Conservation (phyloP, 2,797 vertebrate genomes). For the Tapirus indicus region DNA sequence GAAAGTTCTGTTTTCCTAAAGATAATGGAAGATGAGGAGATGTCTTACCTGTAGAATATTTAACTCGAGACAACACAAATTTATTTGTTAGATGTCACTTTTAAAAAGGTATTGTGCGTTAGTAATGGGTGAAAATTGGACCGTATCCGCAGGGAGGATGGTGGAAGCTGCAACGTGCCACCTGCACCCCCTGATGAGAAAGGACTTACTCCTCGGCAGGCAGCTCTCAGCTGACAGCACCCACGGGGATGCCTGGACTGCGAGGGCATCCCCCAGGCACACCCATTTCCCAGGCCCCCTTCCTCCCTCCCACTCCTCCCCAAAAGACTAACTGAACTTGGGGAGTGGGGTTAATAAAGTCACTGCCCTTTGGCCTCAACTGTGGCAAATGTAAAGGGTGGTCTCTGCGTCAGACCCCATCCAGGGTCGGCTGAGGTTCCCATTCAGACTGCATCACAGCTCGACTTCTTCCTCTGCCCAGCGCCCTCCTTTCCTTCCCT, state of each 20-base stretch:
- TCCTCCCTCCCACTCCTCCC: neutral
- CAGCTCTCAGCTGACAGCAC: neutral
- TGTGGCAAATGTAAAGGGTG: neutral
- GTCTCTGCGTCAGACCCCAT: no score
- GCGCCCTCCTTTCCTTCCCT: no score
- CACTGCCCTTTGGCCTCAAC: neutral
- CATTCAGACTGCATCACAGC: rapidly evolving
- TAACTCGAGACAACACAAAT: neutral
- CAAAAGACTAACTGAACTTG: neutral
- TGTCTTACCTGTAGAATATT: neutral
- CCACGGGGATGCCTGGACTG: neutral
- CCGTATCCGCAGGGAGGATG: neutral
- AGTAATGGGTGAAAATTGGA: neutral
- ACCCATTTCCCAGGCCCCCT: neutral
- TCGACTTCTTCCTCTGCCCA: neutral
- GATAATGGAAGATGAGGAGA: neutral
- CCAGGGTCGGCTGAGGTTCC: neutral
- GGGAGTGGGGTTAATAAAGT: neutral
- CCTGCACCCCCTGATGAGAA: no score
- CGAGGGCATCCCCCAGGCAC: neutral
- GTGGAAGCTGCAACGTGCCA: no score
- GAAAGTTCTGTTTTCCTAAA: neutral
- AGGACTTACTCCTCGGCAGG: neutral
- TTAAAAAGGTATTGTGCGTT: no score
- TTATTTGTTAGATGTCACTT: neutral